Conservation (phyloP, 1,140 invertebrate genomes). For the Ceratosolen solmsi region DNA sequence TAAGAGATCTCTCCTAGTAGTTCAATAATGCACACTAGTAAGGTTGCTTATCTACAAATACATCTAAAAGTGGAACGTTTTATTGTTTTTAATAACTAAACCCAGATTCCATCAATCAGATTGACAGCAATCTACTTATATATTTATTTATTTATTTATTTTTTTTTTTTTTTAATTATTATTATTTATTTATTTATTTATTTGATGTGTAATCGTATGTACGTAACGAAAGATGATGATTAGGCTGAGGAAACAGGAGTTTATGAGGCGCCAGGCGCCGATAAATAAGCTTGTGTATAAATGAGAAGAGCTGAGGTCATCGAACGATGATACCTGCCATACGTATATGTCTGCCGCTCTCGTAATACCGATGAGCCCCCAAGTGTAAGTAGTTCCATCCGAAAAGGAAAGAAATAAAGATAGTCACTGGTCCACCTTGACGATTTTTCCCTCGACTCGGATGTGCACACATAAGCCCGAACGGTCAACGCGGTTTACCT, state of each 20-base stretch:
- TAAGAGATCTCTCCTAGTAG: no score
- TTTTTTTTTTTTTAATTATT: no score
- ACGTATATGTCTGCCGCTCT: slow-evolving; percentile 18
- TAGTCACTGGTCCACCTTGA: slow-evolving; percentile 45
- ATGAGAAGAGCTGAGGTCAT: slow-evolving; percentile 3
- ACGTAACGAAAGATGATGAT: not conserved
- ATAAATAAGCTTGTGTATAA: slow-evolving; percentile 19
- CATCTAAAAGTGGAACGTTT: no score
- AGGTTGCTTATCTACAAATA: no score
- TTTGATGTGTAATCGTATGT: not conserved
- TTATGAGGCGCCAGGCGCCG: slow-evolving; percentile 23
- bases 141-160: no score
- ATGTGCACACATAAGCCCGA: slow-evolving; percentile 7
- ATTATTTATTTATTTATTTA: no score
- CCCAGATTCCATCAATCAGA: no score
- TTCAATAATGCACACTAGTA: no score
- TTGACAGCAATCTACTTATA: no score
- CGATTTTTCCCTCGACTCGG: slow-evolving; percentile 9
- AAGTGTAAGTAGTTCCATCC: slow-evolving; percentile 24
- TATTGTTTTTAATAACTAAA: no score
- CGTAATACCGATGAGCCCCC: slow-evolving; percentile 21
- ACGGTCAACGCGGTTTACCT: slow-evolving; percentile 23
- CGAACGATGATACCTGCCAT: slow-evolving; percentile 18
- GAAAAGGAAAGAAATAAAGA: slow-evolving; percentile 42
- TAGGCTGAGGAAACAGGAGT: not conserved